Base-by-base conservation (phyloP, 2,888 invertebrate species). In the Caenorhabditis imperialis region DNA sequence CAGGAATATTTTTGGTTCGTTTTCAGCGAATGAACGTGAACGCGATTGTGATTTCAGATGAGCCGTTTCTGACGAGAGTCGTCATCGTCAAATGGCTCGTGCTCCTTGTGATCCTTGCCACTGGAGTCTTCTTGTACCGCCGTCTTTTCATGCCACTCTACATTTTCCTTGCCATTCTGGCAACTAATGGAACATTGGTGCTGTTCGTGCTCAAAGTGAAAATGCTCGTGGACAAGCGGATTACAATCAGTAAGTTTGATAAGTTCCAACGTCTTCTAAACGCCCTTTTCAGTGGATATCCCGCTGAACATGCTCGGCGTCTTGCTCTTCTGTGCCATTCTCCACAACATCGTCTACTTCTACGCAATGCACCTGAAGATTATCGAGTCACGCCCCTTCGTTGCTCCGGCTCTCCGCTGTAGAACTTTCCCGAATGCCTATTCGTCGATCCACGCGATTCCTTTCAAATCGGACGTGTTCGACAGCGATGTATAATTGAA, bases 61-160 rank as follows among this genome's bases (percentile, higher is more conserved):
- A 70, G 48, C 45, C 70, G 0, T 54, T 48, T n/a, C 42, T 70
- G 22, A 70, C 70, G 2, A 60, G 70, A 8, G 54, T 70, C 8
- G 70, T 70, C 3, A 70, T 70, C 35, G 50, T 70, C 1, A 54
- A 60, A 27, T 70, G 70, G 70, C 38, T 61, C 18, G 48, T 61
- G 8, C 42, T 70, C 6, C 53, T 54, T 4, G 42, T 44, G 3
- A 48, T 70, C 12, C 48, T 70, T 2, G 18, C 37, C 16, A 48
- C 48, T 3, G 61, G 70, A 48, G 48, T 70, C 2, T 54, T 70
- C 38, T 27, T 60, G 10, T 61, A 54, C 35, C 70, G 70, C 44
- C 60, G 61, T 22, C 48, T 70, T n/a, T 70, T 70, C 50, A 55
- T 70, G 70, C 70, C 70, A 10, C 48, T 70, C 18, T 70, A 70